Evolutionary conservation across 2,113 vertebrate genomes (phyloP), one percentile per base, ranked within the genome.

Genomic region (Pyrgilauda ruficollis): DNA sequence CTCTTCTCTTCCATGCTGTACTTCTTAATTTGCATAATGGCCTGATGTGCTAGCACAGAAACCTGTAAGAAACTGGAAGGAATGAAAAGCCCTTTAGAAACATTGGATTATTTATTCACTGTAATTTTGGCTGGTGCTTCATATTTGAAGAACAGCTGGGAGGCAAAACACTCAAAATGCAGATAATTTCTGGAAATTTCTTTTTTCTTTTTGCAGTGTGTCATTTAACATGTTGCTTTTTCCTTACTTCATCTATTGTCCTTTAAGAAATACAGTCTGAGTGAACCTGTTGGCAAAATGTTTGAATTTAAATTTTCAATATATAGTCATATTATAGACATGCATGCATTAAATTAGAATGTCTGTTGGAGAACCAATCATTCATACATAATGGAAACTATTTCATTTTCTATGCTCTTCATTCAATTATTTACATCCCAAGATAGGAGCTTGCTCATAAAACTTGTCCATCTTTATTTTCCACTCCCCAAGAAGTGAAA

Each of bases 11-110:
- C 58, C 15, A 6, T n/a, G 28, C 8, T 43, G 6, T 35, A 69
- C 37, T 83, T 85, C 33, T 50, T 79, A 46, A 50, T 96, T 80
- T 94, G 23, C 56, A 53, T 64, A 77, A 76, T 86, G 63, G 23
- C 41, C 63, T 91, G 62, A 83, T 94, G 43, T 43, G 30, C 76
- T 82, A 79, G 47, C 37, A 75, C 17, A 83, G 37, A 73, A 73
- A 30, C 84, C 67, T 87, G 43, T 61, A 91, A 86, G 62, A 64
- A 47, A 82, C 13, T 56, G 33, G 62, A 72, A 85, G 58, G 55
- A 79, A 82, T 87, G 35, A 87, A 89, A 87, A 83, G 33, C 24
- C n/a, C 73, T 88, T 82, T 44, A 84, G 80, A 92, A 87, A 81
- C 16, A 33, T 6, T 50, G 27, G 39, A 11, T 19, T 84, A 39